Base-by-base conservation (phyloP, 2,113 vertebrate genomes). In the Orientallactaga bullata region DNA sequence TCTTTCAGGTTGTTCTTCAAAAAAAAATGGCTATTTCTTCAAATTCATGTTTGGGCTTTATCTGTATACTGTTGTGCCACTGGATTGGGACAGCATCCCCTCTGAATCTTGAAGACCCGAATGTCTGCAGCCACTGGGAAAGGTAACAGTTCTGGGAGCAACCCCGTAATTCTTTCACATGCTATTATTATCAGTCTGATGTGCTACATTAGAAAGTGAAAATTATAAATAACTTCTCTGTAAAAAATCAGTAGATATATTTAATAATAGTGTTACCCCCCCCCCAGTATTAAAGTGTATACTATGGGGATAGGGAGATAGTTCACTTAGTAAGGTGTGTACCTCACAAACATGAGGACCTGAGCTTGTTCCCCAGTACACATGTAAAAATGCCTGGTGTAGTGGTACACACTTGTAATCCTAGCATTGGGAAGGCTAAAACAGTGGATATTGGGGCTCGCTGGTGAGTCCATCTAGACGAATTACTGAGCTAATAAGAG, bases 81-180 rank as follows among this genome's bases (percentile, higher is more conserved):
- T 98, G 99, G 97, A 96, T 98, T 74, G 97, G 89, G 65, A 95
- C 96, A 88, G 74, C 98, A 39, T 98, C 98, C 35, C 97, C 98
- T 51, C 98, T 99, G 95, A 99, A 99, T 98, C 98, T 99, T 88
- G 99, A 99, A 86, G 99, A 99, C 93, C 99, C 99, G 72, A 99
- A 99, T n/a, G 99, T 99, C 93, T 99, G 99, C 97, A 99, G 99
- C 97, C 99, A 99, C 98, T 99, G 99, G 99, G 99, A 99, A 97
- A 99, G 99, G 99, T 99, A 98, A 98, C 72, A 20, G 35, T 96
- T 90, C 18, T 78, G 21, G n/a, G 78, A 94, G 24, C 37, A 81
- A 32, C 74, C 81, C 90, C 37, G 47, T 1, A 51, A 26, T 80
- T 94, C n/a, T 42, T 81, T 83, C 80, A 55, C 58, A 32, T 32